Conservation (phyloP, 2,888 invertebrate genomes). For the Polylopha cassiicola region DNA sequence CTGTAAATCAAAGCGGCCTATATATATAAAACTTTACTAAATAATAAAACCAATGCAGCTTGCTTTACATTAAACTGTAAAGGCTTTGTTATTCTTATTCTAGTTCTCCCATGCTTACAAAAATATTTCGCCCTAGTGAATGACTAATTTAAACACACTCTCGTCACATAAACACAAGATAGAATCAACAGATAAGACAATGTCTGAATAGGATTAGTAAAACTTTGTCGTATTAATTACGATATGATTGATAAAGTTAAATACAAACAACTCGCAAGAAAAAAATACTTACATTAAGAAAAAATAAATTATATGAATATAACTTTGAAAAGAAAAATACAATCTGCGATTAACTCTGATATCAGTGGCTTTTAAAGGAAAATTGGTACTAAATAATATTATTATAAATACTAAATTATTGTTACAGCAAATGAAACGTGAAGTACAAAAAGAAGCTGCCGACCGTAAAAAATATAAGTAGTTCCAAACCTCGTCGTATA, state of each 20-base stretch:
- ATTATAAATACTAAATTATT: constrained; percentile 16
- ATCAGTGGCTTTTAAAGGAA: too few relatives aligned
- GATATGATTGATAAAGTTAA: background rate
- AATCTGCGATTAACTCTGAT: too few relatives aligned
- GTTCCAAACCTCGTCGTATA: constrained; percentile 5
- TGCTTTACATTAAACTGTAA: constrained; percentile 43
- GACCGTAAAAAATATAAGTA: constrained; percentile 7
- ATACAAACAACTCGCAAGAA: background rate
- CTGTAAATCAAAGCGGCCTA: constrained; percentile 71
- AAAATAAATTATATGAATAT: constrained; percentile 9
- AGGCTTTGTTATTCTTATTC: constrained; percentile 59
- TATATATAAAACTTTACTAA: constrained; percentile 40
- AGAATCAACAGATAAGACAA: constrained; percentile 20
- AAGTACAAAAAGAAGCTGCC: constrained; percentile 4
- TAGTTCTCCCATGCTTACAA: constrained; percentile 62
- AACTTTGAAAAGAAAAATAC: too few relatives aligned
- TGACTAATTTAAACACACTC: constrained; percentile 59
- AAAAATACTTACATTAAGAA: too few relatives aligned
- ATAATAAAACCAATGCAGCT: constrained; percentile 30
- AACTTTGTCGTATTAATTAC: background rate
- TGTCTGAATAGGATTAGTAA: constrained; percentile 4
- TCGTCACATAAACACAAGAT: constrained; percentile 30
- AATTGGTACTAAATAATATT: too few relatives aligned
- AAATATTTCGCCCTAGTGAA: constrained; percentile 69
- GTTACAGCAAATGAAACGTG: background rate